Evolutionary conservation across 2,113 vertebrate genomes (phyloP).

Genomic region (Protobothrops mucrosquamatus): DNA sequence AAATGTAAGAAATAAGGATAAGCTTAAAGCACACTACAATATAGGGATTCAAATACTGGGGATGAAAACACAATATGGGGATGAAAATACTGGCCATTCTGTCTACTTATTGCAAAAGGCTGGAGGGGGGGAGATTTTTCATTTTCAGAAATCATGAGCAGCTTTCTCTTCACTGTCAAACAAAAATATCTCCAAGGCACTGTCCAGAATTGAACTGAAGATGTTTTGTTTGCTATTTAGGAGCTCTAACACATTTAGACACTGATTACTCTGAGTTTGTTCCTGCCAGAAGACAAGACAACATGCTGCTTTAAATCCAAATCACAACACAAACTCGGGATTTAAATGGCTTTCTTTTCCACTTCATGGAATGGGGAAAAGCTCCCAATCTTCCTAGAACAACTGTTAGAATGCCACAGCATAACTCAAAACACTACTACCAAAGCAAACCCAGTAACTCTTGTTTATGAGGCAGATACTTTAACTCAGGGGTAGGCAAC

Average conservation of each 20-base stretch:
- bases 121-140: neutral
- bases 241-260: neutral
- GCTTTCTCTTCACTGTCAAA: neutral
- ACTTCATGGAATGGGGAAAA: neutral
- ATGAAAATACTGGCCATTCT: neutral
- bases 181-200: neutral
- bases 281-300: neutral
- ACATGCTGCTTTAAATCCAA: neutral
- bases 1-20: slow-evolving; percentile 25
- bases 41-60: neutral
- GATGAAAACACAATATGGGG: neutral
- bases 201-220: neutral
- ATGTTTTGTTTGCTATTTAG: neutral
- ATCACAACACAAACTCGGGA: neutral
- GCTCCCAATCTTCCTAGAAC: neutral
- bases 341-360: neutral
- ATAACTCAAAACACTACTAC: neutral
- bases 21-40: neutral
- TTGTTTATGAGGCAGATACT: neutral
- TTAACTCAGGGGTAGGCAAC: neutral
- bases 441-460: neutral
- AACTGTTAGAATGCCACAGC: neutral
- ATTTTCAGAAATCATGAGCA: neutral
- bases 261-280: neutral
- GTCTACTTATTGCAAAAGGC: neutral